Conservation (phyloP, 2,888 invertebrate species). For the Odontothrips loti region DNA sequence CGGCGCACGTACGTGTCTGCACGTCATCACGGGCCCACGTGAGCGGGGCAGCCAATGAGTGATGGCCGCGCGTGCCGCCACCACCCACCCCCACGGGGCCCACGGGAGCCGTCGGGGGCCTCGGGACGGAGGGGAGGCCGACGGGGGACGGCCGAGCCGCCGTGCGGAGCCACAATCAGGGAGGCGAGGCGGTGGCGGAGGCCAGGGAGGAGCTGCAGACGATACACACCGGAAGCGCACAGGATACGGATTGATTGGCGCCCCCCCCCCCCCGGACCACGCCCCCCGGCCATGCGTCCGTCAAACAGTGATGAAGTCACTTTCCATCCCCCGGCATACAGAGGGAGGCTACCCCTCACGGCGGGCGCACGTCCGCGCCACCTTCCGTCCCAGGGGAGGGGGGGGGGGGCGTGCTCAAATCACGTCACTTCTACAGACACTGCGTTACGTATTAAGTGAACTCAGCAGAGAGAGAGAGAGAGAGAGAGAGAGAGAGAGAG, state of each 20-base stretch:
- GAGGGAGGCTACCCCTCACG: too few species aligned
- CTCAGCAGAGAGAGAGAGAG: too few species aligned
- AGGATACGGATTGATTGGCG: slow-evolving; percentile 10
- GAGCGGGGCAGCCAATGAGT: not conserved
- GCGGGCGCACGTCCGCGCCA: not conserved
- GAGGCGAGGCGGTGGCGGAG: not conserved
- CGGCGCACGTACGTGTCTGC: not conserved
- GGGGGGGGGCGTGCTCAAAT: not conserved
- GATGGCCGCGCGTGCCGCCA: not conserved
- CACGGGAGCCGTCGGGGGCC: too few species aligned
- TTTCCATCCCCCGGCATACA: not conserved
- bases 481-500: too few species aligned
- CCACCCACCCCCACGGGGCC: too few species aligned
- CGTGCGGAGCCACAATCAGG: not conserved
- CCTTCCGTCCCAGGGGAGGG: not conserved
- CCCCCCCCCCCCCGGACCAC: not conserved
- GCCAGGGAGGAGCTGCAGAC: not conserved
- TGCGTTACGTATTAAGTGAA: too few species aligned
- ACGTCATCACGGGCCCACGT: not conserved
- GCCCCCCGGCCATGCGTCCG: not conserved
- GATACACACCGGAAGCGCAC: not conserved
- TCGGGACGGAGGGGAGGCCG: not conserved
- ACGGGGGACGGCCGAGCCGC: not conserved
- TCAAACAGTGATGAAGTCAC: not conserved
- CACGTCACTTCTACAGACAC: too few species aligned